A percentile compares a stretch with the other conserved stretches of the same genome.
Conservation (phyloP, 1,140 invertebrate genomes). For the Brachionus sp. region DNA sequence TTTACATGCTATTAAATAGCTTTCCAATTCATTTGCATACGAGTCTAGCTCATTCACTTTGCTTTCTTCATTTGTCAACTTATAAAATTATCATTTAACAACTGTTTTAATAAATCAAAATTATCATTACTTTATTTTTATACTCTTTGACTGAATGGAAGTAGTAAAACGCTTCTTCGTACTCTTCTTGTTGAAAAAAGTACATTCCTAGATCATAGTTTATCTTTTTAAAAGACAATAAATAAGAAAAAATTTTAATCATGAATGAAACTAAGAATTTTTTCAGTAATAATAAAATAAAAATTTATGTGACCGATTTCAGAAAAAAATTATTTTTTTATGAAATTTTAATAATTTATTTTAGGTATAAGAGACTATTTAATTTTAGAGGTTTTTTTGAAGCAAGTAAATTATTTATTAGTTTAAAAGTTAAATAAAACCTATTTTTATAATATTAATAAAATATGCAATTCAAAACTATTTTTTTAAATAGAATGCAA, state of each 20-base stretch:
- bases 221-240: background rate
- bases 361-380: background rate
- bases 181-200: conserved; percentile 43
- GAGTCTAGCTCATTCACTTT: conserved; percentile 17
- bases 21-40: conserved; percentile 42
- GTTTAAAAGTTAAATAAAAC: too few species aligned
- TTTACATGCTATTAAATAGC: conserved; percentile 42
- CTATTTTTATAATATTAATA: too few species aligned
- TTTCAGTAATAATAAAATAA: background rate
- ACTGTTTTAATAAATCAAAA: background rate
- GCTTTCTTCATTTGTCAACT: background rate
- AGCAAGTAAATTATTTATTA: too few species aligned
- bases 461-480: too few species aligned
- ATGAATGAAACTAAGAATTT: background rate
- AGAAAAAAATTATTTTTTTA: background rate
- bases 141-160: conserved; percentile 26
- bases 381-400: background rate
- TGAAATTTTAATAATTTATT: background rate
- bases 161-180: conserved; percentile 34
- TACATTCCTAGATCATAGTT: conserved; percentile 43
- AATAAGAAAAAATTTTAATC: background rate
- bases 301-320: background rate
- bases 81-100: background rate
- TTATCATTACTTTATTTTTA: conserved; percentile 21
- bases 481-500: too few species aligned